Evolutionary conservation across 1,140 invertebrate genomes (phyloP).

Genomic region (Fopius arisanus): DNA sequence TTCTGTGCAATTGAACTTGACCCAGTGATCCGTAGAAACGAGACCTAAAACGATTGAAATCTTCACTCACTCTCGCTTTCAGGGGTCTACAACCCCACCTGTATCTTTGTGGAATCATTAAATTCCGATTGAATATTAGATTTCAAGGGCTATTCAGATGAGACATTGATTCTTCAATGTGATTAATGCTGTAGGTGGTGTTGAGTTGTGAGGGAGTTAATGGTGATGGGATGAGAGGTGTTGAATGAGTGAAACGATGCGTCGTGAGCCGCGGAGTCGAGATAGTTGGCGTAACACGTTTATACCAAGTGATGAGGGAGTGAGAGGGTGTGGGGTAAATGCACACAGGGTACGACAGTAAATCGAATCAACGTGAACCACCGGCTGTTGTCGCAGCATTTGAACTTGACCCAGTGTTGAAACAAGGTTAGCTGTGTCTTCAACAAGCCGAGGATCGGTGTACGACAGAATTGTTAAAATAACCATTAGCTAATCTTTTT

Average conservation of each 20-base stretch:
- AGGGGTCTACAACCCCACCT: slow-evolving; percentile 44
- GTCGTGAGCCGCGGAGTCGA: too few relatives aligned
- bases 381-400: slow-evolving; percentile 23
- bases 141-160: background rate
- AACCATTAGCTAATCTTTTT: background rate
- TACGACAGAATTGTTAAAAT: background rate
- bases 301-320: background rate
- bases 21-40: slow-evolving; percentile 42
- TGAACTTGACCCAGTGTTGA: slow-evolving; percentile 31
- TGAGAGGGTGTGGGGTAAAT: slow-evolving; percentile 24
- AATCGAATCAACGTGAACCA: slow-evolving; percentile 34
- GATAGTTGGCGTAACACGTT: background rate
- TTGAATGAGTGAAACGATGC: background rate
- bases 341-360: slow-evolving; percentile 25
- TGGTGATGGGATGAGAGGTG: background rate
- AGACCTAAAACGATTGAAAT: slow-evolving; percentile 48
- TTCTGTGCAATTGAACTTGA: slow-evolving; percentile 52
- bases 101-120: background rate
- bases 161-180: too few relatives aligned
- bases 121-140: background rate
- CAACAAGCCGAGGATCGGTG: background rate
- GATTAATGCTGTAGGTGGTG: too few relatives aligned
- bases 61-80: slow-evolving; percentile 45
- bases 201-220: too few relatives aligned
- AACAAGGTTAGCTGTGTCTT: slow-evolving; percentile 25